Evolutionary conservation across 2,797 vertebrate genomes (phyloP).

Genomic region (Spinibarbus caldwelli): DNA sequence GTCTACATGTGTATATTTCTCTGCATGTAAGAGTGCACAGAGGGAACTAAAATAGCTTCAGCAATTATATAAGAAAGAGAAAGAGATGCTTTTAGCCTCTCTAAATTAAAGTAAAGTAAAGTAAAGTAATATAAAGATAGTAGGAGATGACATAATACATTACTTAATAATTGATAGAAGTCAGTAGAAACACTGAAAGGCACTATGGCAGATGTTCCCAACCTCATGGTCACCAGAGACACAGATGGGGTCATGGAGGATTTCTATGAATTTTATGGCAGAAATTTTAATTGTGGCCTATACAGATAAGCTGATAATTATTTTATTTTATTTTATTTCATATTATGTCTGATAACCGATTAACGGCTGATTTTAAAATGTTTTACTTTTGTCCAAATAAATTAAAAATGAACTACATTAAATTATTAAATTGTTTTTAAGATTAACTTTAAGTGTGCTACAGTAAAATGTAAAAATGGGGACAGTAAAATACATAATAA

Average conservation of each 20-base stretch:
- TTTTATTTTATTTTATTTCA: too few species aligned
- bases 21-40: background rate
- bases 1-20: background rate
- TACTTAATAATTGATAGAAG: constrained; percentile 2
- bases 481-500: background rate
- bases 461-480: background rate
- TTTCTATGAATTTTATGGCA: background rate
- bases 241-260: background rate
- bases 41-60: background rate
- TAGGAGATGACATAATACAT: background rate
- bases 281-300: background rate
- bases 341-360: background rate
- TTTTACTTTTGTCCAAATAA: background rate
- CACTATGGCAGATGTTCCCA: background rate
- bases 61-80: constrained; percentile 10
- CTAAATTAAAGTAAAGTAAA: background rate
- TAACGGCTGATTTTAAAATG: background rate
- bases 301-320: background rate
- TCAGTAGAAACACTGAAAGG: background rate
- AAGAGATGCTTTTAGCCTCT: constrained; percentile 7
- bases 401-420: background rate
- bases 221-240: background rate
- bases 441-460: background rate
- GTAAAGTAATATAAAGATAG: background rate
- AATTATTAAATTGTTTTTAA: background rate